A percentile compares a stretch with the other conserved stretches of the same genome.
These are phyloP conservation scores for Salvelinus fontinalis DNA, from an alignment of 2,113 vertebrate species.

Conservation along the genomic window DNA sequence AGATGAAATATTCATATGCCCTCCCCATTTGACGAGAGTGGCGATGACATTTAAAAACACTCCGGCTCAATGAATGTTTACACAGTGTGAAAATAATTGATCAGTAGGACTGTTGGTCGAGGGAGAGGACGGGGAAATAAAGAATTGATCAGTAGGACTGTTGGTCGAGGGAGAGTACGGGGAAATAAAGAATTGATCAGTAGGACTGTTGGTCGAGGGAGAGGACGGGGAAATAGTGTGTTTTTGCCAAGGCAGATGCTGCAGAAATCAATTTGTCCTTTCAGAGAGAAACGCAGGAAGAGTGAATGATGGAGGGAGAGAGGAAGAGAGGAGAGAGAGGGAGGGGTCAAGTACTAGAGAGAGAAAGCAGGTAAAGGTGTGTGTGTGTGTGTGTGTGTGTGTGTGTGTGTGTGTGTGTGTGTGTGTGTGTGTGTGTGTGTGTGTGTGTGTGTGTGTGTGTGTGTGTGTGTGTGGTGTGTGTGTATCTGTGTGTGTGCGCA, in stretches of 20 bases:
- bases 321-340: not conserved
- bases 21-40: constrained; percentile 56
- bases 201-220: constrained; percentile 47
- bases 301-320: constrained; percentile 3
- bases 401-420: not conserved
- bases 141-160: constrained; percentile 45
- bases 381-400: not conserved
- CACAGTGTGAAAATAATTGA: constrained; percentile 69
- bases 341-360: not conserved
- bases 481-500: not conserved
- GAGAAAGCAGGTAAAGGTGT: not conserved
- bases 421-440: not conserved
- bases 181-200: constrained; percentile 52
- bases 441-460: not conserved
- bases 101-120: constrained; percentile 47
- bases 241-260: constrained; percentile 42
- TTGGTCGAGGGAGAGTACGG: constrained; percentile 4
- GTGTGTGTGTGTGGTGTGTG: not conserved
- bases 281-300: constrained; percentile 29
- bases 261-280: constrained; percentile 66
- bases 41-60: constrained; percentile 71
- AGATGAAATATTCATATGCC: constrained; percentile 75
- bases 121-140: not conserved
- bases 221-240: not conserved
- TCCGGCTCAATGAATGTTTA: constrained; percentile 75